phyloP scores from a whole-genome alignment of 2,888 invertebrate species.

The Platycheirus rosarum region DNA sequence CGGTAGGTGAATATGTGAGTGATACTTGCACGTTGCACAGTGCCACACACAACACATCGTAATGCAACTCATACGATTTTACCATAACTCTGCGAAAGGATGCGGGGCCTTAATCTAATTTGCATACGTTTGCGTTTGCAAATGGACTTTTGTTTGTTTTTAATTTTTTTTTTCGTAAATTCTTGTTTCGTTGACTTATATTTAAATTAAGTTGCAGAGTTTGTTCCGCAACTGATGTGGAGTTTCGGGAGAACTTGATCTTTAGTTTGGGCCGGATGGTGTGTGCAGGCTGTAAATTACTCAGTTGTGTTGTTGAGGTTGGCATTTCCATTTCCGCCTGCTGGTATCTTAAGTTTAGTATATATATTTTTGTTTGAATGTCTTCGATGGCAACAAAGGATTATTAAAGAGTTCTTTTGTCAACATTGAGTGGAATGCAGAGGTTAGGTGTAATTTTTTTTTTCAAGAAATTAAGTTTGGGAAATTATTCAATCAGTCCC shows the following conservation, averaged over 20 bases:
- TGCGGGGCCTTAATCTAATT: conserved; percentile 47
- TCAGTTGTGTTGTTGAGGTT: neutral
- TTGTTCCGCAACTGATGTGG: conserved; percentile 39
- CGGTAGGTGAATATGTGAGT: conserved; percentile 42
- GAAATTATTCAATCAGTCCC: no score
- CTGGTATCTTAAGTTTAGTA: no score
- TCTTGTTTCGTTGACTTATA: conserved; percentile 66
- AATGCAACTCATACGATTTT: conserved; percentile 1
- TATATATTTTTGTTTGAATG: no score
- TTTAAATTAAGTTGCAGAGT: conserved; percentile 70
- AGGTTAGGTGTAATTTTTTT: no score
- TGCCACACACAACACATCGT: no score
- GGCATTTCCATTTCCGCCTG: neutral
- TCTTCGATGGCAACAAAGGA: no score
- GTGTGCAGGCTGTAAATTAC: neutral
- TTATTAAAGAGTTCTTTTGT: no score
- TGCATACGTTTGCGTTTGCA: conserved; percentile 71
- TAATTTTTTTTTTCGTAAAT: conserved; percentile 25
- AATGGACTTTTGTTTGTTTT: conserved; percentile 56
- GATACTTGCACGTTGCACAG: neutral
- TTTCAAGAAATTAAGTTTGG: no score
- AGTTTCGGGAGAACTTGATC: neutral
- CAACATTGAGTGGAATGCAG: no score
- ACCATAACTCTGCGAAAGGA: neutral
- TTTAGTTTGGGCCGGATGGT: neutral